Base-by-base conservation (phyloP, 2,888 invertebrate genomes). In the Caenorhabditis angaria region DNA sequence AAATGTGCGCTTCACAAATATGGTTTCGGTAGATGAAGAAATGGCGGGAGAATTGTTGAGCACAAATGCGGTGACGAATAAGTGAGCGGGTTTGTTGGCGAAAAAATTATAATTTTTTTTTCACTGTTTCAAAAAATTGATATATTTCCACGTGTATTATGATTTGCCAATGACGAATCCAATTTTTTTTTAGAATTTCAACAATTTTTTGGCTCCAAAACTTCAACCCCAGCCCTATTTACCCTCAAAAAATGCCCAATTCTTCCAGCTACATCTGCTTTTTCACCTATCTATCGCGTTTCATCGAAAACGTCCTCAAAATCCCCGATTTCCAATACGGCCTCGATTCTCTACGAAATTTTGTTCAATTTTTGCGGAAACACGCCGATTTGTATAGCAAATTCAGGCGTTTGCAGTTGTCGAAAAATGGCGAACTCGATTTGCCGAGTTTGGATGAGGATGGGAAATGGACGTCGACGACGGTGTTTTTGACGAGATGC, bases 241-340 rank as follows among this genome's bases (percentile, higher is more conserved):
- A n/a, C n/a, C n/a, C n/a, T n/a, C n/a, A n/a, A n/a, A n/a, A n/a
- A n/a, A n/a, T n/a, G n/a, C n/a, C n/a, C n/a, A n/a, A n/a, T n/a
- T n/a, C n/a, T n/a, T n/a, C n/a, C n/a, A n/a, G n/a, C 18, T 61
- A 25, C 47, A 56, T 71, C 4, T 71, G 71, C 28, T 71, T 66
- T 27, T 60, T 61, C 32, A 24, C 56, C n/a, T 60, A 61, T 25
- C 29, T 71, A 25, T 51, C 51, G 0, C 6, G 29, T 6, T 71
- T 71, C n/a, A 62, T 66, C 0, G 6, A 25, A 3, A 53, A 57
- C 0, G 0, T 71, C 1, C 10, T 66, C 5, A 22, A 47, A 29
- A 62, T 71, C 14, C 25, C 50, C 0, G 63, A 66, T 10, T 61
- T 63, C 22, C 6, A 54, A 0, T 0, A 6, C 0, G 71, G 71